phyloP scores from a whole-genome alignment of 2,888 invertebrate genomes.

The Nomada fucata region DNA sequence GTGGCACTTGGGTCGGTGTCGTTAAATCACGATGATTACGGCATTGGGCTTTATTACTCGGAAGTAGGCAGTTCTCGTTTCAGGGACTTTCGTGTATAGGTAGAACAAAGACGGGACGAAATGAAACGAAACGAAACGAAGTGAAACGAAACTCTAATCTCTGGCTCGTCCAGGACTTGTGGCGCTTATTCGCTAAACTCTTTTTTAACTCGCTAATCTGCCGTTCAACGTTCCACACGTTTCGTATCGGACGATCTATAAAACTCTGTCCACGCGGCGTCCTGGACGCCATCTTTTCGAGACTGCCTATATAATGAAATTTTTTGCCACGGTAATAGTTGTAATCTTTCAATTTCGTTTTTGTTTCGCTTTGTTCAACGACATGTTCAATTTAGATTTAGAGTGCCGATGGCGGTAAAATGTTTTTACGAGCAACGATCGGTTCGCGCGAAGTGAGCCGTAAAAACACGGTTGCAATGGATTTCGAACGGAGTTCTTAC shows the following conservation, averaged over 20 bases:
- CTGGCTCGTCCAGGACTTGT: constrained; percentile 33
- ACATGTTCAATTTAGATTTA: constrained; percentile 14
- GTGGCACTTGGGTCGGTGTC: constrained; percentile 62
- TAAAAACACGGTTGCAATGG: neutral
- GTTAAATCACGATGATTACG: constrained; percentile 76
- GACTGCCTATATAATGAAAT: constrained; percentile 52
- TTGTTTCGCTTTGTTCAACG: constrained; percentile 11
- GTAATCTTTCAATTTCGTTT: constrained; percentile 53
- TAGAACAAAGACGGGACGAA: constrained; percentile 53
- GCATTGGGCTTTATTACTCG: constrained; percentile 75
- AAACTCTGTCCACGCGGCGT: constrained; percentile 21
- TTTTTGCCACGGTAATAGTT: constrained; percentile 39
- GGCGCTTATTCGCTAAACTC: constrained; percentile 28
- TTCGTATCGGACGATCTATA: constrained; percentile 37
- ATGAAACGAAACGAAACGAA: constrained; percentile 33
- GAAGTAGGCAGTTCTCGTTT: constrained; percentile 75
- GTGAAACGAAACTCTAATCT: constrained; percentile 39
- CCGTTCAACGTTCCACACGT: constrained; percentile 20
- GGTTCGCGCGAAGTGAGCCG: neutral
- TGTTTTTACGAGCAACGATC: constrained; percentile 2
- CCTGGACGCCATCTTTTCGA: constrained; percentile 43
- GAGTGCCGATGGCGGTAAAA: constrained; percentile 13
- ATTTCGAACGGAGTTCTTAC: neutral
- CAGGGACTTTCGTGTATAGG: constrained; percentile 73
- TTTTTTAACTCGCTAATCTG: constrained; percentile 54